Conservation (phyloP, 2,113 vertebrate species). For the Sapayoa aenigma region DNA sequence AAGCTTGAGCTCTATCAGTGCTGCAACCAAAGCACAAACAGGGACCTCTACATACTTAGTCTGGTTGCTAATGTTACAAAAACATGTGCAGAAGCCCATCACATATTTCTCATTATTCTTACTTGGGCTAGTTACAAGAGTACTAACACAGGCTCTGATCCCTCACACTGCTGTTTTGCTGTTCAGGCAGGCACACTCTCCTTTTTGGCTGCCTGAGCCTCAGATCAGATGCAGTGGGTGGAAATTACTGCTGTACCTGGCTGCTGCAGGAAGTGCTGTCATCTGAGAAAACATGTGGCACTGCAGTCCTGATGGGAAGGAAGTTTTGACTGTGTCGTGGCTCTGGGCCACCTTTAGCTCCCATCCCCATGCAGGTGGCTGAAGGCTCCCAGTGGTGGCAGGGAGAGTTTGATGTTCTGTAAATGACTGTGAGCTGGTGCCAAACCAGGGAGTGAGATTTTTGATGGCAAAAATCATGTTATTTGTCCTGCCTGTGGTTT, state of each 20-base stretch:
- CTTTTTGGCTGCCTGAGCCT: not conserved
- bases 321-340: not conserved
- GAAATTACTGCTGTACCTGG: not conserved
- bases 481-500: accelerated
- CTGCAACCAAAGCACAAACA: not conserved
- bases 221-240: not conserved
- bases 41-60: not conserved
- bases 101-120: not conserved
- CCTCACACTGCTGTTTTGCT: not conserved
- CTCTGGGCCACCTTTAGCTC: not conserved
- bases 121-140: not conserved
- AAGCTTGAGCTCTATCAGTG: not conserved
- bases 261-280: not conserved
- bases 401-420: not conserved
- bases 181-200: not conserved
- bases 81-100: not conserved
- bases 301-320: not conserved
- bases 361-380: not conserved
- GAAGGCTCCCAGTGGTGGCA: not conserved
- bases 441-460: not conserved
- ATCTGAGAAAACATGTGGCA: accelerated
- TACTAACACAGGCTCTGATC: not conserved
- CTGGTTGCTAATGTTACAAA: not conserved
- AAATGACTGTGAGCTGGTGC: not conserved
- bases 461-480: not conserved